Conservation (phyloP, 2,888 invertebrate genomes). For the Macrostomum cliftonense region DNA sequence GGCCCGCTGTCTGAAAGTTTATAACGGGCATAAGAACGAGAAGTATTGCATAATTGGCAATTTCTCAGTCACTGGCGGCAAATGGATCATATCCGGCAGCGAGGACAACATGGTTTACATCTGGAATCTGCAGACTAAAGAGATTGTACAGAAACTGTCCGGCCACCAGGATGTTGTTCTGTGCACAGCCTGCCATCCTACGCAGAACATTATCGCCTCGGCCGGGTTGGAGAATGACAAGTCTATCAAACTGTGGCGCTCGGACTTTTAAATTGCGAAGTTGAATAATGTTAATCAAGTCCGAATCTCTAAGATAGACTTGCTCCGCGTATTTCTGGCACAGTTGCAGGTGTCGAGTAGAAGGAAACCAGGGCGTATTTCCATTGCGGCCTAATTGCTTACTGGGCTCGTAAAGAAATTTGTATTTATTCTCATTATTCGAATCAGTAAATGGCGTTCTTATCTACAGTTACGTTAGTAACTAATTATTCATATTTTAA, state of each 20-base stretch:
- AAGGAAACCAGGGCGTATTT: no score
- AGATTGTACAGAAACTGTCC: conserved; percentile 87
- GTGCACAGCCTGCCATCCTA: conserved; percentile 95
- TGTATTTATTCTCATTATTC: no score
- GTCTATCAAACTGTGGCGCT: conserved; percentile 95
- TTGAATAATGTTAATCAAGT: no score
- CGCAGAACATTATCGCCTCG: conserved; percentile 95
- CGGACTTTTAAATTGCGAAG: conserved; percentile 43
- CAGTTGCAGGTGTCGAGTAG: no score
- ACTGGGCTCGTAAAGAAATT: no score
- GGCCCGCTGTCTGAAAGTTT: conserved; percentile 82
- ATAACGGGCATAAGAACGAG: conserved; percentile 92
- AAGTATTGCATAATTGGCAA: conserved; percentile 99
- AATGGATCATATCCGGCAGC: conserved; percentile 99
- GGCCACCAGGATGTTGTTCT: conserved; percentile 67
- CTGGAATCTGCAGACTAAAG: conserved; percentile 98
- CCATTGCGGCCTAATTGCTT: no score
- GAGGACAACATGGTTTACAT: conserved; percentile 97
- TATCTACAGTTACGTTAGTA: no score
- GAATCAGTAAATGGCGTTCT: no score
- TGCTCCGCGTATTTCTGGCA: no score
- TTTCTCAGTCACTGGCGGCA: conserved; percentile 97
- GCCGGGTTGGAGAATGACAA: conserved; percentile 95
- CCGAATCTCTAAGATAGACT: no score
- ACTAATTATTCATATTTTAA: no score